Conservation (phyloP, 1,140 invertebrate genomes). For the Tetramorium simillimum region DNA sequence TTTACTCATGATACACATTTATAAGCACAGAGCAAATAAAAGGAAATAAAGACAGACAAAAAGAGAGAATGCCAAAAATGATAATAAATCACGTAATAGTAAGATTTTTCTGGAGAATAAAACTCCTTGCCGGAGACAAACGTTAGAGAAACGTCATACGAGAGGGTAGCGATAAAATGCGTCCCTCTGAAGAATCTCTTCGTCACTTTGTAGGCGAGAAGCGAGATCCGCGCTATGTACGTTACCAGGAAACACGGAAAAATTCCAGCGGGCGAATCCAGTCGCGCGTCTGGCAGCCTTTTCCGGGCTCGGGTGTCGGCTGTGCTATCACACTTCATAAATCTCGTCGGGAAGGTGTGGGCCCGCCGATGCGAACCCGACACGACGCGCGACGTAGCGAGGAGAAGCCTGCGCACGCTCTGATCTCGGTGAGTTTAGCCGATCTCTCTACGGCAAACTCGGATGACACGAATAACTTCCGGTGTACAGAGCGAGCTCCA, state of each 20-base stretch:
- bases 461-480: constrained; percentile 67
- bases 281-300: constrained; percentile 47
- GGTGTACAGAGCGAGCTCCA: constrained; percentile 29
- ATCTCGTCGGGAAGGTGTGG: constrained; percentile 62
- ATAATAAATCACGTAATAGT: neutral
- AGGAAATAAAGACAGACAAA: neutral
- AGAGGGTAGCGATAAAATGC: constrained; percentile 8
- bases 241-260: constrained; percentile 15
- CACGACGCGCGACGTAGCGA: neutral
- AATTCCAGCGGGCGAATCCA: constrained; percentile 60
- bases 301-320: constrained; percentile 35
- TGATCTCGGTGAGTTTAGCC: constrained; percentile 57
- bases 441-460: constrained; percentile 57
- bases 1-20: neutral
- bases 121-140: constrained; percentile 10
- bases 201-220: constrained; percentile 34
- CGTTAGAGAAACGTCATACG: constrained; percentile 1
- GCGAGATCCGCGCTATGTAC: neutral
- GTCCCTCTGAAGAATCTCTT: constrained; percentile 27
- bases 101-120: constrained; percentile 9
- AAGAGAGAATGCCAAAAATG: neutral
- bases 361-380: constrained; percentile 55
- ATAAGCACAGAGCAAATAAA: neutral
- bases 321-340: constrained; percentile 72
- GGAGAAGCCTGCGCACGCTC: constrained; percentile 31